Conservation (phyloP, 2,888 invertebrate genomes). For the Mylabris sibirica region DNA sequence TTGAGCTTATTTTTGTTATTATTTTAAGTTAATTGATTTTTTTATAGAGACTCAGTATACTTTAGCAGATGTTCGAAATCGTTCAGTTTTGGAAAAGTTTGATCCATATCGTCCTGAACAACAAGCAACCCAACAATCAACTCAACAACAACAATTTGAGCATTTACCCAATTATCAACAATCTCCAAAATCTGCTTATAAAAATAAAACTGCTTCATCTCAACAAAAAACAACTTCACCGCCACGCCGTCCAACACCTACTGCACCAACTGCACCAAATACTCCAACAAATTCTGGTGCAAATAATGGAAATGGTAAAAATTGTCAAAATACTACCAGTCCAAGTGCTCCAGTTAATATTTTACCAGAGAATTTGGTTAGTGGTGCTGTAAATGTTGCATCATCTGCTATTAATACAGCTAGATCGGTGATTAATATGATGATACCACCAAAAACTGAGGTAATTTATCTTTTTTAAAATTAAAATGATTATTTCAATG, state of each 20-base stretch:
- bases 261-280: background rate
- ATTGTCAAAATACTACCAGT: background rate
- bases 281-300: background rate
- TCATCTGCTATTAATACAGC: slow-evolving; percentile 61
- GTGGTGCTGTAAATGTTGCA: slow-evolving; percentile 60
- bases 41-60: slow-evolving; percentile 14
- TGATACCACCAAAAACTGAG: slow-evolving; percentile 52
- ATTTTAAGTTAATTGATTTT: background rate
- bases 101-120: slow-evolving; percentile 24
- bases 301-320: background rate
- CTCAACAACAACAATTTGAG: slow-evolving; percentile 8
- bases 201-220: background rate
- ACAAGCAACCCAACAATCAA: background rate
- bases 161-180: slow-evolving; percentile 47
- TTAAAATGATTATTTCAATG: background rate
- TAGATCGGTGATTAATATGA: slow-evolving; percentile 59
- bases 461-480: too few species aligned
- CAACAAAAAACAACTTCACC: slow-evolving; percentile 10
- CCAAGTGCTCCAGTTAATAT: slow-evolving; percentile 48
- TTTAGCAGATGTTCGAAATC: slow-evolving; percentile 14
- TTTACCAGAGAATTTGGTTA: slow-evolving; percentile 58
- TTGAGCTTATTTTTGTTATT: background rate
- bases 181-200: slow-evolving; percentile 22
- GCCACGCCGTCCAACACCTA: slow-evolving; percentile 34
- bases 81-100: background rate